Percentiles rank a stretch among this genome's conserved stretches.
These are phyloP conservation scores for Semicossyphus pulcher DNA, from an alignment of 2,113 vertebrate species.

Conservation along the genomic window DNA sequence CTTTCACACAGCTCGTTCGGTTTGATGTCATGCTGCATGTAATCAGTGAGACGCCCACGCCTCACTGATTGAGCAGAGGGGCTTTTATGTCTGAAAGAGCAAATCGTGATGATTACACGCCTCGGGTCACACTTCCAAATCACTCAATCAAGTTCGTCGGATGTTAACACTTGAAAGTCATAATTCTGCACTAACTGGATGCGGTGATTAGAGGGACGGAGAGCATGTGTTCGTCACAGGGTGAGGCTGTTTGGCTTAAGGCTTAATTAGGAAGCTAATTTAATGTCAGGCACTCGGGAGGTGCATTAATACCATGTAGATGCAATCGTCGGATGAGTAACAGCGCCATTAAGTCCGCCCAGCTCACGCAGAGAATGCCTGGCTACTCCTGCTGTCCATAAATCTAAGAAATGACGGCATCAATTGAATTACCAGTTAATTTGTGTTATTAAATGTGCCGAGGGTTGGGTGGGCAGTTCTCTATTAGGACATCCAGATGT, in stretches of 20 bases:
- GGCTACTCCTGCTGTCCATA: neutral
- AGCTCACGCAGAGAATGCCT: neutral
- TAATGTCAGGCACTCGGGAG: slow-evolving; percentile 21
- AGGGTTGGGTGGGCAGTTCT: slow-evolving; percentile 11
- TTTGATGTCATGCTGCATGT: neutral
- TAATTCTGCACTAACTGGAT: neutral
- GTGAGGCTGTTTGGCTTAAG: neutral
- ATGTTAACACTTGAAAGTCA: neutral
- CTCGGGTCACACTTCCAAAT: neutral
- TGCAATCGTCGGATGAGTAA: neutral
- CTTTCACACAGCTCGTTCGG: neutral
- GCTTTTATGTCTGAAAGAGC: slow-evolving; percentile 7
- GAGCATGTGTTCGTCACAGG: neutral
- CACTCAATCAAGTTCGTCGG: neutral
- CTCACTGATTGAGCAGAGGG: neutral
- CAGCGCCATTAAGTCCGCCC: neutral
- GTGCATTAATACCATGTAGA: slow-evolving; percentile 24
- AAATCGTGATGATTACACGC: slow-evolving; percentile 16
- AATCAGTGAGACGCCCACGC: neutral
- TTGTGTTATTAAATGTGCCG: slow-evolving; percentile 18
- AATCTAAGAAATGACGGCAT: too few species aligned
- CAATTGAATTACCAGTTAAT: slow-evolving; percentile 43
- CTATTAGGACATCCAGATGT: slow-evolving; percentile 46
- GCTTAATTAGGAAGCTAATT: slow-evolving; percentile 44
- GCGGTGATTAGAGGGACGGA: slow-evolving; percentile 9